Base-by-base conservation (phyloP, 2,797 vertebrate species). In the Carapus acus region DNA sequence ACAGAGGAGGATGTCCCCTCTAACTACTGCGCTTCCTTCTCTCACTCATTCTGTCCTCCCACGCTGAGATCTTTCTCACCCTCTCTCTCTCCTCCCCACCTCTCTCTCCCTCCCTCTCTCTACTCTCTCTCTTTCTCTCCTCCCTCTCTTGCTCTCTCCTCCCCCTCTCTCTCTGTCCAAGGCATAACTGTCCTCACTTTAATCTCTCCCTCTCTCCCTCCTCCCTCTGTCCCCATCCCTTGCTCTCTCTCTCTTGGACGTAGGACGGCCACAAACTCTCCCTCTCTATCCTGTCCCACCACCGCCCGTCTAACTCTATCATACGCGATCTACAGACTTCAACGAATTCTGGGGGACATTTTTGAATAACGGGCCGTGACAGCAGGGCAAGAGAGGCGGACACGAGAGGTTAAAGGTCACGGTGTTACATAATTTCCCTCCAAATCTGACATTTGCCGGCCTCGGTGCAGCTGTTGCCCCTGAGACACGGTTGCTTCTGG, bases 21-120 rank as follows among this genome's bases (percentile, higher is more conserved):
- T 21, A 45, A 29, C 16, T 47, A 17, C 38, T 44, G 53, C 29
- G 15, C 8, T 27, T 36, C 62, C 38, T 31, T 50, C 57, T 66
- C 76, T 72, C 72, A 77, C 67, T 84, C 71, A 70, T 57, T 58
- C 62, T 66, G 60, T 59, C 55, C 49, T 66, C 54, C 43, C 55
- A 54, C 37, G 33, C 36, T 43, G 38, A 16, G 27, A 29, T 6
- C 38, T 48, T 1, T 17, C 1, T 70, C 31, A 29, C 5, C 17
- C 4, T 43, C 31, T 49, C 13, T 59, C 9, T 15, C 23, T 15
- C 12, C 13, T 17, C 16, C 17, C 14, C 9, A 6, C 2, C 18
- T 39, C 54, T 63, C 51, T 13, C 54, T 62, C 42, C 16, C 8
- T 45, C 23, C n/a, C 16, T 46, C 17, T 18, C 16, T 7, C 44